Conservation (phyloP, 2,888 invertebrate species). For the Vannuccia rotundouncinata region DNA sequence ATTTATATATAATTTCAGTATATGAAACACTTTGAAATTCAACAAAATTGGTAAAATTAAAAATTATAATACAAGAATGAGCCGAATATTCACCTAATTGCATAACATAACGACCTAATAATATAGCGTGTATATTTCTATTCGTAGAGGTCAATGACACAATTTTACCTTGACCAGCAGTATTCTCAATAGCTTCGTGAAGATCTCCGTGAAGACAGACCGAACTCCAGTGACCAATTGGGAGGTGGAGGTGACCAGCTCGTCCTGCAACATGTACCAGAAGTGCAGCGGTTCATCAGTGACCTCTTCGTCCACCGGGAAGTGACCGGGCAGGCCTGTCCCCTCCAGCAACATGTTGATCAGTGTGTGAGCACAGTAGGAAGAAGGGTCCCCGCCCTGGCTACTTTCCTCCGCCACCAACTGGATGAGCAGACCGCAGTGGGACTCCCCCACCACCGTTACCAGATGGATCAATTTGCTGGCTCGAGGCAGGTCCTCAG, state of each 20-base stretch:
- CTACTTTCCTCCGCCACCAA: neutral
- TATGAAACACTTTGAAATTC: too few relatives aligned
- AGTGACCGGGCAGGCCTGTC: conserved; percentile 26
- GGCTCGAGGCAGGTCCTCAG: neutral
- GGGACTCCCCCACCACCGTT: conserved; percentile 22
- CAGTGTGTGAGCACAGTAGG: conserved; percentile 16
- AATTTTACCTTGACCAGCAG: neutral
- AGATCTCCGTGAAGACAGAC: neutral
- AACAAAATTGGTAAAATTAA: too few relatives aligned
- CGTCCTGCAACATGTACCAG: conserved; percentile 35
- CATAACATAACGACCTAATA: too few relatives aligned
- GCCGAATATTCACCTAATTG: too few relatives aligned
- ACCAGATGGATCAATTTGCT: neutral
- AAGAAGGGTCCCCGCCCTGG: too few relatives aligned
- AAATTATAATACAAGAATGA: too few relatives aligned
- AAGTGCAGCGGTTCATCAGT: conserved; percentile 25
- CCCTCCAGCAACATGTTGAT: conserved; percentile 28
- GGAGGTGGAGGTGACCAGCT: neutral
- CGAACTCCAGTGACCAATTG: neutral
- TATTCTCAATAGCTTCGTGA: neutral
- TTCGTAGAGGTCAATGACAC: too few relatives aligned
- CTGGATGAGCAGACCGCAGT: neutral
- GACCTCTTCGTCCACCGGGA: conserved; percentile 28
- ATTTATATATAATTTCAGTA: too few relatives aligned
- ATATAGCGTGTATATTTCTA: too few relatives aligned